Base-by-base conservation (phyloP, 2,113 vertebrate species). In the Indicator maculatus region DNA sequence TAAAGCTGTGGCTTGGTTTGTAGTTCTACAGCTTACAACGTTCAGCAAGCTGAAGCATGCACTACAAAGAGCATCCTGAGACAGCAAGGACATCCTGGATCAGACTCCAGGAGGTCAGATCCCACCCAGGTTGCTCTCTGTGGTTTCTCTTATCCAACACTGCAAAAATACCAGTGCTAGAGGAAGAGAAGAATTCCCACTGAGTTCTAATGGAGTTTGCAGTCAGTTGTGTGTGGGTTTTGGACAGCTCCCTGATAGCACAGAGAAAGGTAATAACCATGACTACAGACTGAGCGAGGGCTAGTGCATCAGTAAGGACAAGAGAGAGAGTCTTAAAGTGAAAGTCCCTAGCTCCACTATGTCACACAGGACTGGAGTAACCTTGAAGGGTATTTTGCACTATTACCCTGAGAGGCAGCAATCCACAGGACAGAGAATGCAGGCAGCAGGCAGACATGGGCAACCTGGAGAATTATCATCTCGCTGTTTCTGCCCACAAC, bases 161-260 rank as follows among this genome's bases (percentile, higher is more conserved):
- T 30, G 30, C n/a, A 16, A 77, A 70, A 52, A 1, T 28, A 33
- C 50, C 21, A 33, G 2, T 11, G 19, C 26, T 27, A n/a, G 74
- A 50, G 38, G 44, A 72, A 8, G 3, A 78, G 38, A 58, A 85
- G 47, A 84, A 11, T 12, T 28, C 16, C 13, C 0, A 0, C 12
- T 30, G 39, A 83, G 21, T 24, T 64, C 31, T 71, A 78, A 2
- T 50, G 27, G 36, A 12, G 4, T 55, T 9, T 45, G 45, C 39
- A 78, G 23, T 64, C 18, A 45, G 26, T 56, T 41, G 31, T 21
- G 24, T 31, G 13, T 78, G 13, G n/a, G 4, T 50, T 86, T 74
- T 1, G 4, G 13, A 24, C 31, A 83, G 19, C n/a, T 59, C 16
- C 15, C n/a, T 63, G 55, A 39, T 0, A 55, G 36, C 65, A 44